phyloP scores from a whole-genome alignment of 1,140 invertebrate species.

The Bombus balteatus region DNA sequence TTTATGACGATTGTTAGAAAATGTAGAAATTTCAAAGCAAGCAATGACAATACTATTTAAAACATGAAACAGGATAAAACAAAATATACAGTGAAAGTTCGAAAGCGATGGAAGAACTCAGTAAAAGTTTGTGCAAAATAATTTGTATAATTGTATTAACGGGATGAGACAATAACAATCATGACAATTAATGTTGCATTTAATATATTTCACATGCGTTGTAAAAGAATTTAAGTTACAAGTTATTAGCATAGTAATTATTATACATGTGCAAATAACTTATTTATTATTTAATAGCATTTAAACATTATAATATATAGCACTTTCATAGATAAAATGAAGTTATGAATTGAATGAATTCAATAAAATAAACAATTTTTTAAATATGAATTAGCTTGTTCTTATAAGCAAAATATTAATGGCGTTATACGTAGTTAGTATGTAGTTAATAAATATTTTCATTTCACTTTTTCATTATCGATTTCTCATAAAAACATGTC shows the following conservation, averaged over 20 bases:
- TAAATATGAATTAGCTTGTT: not conserved
- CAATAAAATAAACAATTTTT: not conserved
- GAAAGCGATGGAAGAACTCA: not conserved
- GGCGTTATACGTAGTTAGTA: not conserved
- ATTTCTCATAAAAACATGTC: not conserved
- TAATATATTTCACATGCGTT: conserved; percentile 9
- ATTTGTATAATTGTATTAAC: not conserved
- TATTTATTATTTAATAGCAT: not conserved
- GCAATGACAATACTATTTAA: not conserved
- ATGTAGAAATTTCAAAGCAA: not conserved
- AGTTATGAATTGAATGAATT: not conserved
- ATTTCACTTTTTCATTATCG: too few relatives aligned
- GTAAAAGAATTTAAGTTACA: not conserved
- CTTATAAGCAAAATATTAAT: not conserved
- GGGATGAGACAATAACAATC: not conserved
- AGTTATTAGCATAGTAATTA: conserved; percentile 1
- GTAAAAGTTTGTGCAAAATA: not conserved
- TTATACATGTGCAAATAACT: not conserved
- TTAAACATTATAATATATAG: not conserved
- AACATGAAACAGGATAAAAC: not conserved
- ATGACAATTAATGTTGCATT: not conserved
- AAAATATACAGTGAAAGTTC: not conserved
- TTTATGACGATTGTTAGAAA: not conserved
- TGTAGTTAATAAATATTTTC: not conserved
- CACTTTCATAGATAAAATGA: not conserved